Evolutionary conservation across 2,888 invertebrate species (phyloP).

Genomic region (Drepanosiphum platanoidis): DNA sequence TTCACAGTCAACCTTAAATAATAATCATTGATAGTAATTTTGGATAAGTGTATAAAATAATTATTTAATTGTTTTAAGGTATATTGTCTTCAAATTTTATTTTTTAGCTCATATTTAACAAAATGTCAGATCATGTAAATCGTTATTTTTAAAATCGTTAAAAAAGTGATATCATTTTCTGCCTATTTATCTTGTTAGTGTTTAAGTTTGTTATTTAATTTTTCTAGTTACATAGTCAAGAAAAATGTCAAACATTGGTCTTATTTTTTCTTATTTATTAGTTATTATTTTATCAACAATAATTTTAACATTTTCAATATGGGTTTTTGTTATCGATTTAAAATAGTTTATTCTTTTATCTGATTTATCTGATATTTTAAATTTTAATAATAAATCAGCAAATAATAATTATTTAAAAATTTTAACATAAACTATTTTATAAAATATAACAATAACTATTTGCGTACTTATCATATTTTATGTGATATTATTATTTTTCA

Average conservation of each 20-base stretch:
- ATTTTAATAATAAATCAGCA: not conserved
- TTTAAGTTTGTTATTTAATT: conserved; percentile 11
- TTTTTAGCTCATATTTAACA: conserved; percentile 46
- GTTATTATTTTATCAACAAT: not conserved
- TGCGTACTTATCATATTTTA: not conserved
- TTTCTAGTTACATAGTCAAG: conserved; percentile 45
- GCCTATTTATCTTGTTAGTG: conserved; percentile 30
- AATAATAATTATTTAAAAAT: not conserved
- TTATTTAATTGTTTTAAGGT: conserved; percentile 40
- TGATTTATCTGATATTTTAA: not conserved
- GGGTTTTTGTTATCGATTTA: not conserved
- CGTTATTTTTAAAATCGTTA: conserved; percentile 30
- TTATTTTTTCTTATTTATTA: not conserved
- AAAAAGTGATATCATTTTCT: conserved; percentile 38
- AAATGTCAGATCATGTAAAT: conserved; percentile 39
- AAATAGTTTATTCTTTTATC: not conserved
- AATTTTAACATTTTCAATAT: not conserved
- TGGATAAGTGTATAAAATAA: conserved; percentile 19
- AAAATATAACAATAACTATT: not conserved
- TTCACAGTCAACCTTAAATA: not conserved
- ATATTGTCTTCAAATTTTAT: conserved; percentile 43
- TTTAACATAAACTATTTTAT: not conserved
- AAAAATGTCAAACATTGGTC: not conserved
- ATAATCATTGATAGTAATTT: conserved; percentile 38
- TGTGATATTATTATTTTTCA: not conserved